Evolutionary conservation across 2,888 invertebrate genomes (phyloP).

Genomic region (Copidosoma aretas): DNA sequence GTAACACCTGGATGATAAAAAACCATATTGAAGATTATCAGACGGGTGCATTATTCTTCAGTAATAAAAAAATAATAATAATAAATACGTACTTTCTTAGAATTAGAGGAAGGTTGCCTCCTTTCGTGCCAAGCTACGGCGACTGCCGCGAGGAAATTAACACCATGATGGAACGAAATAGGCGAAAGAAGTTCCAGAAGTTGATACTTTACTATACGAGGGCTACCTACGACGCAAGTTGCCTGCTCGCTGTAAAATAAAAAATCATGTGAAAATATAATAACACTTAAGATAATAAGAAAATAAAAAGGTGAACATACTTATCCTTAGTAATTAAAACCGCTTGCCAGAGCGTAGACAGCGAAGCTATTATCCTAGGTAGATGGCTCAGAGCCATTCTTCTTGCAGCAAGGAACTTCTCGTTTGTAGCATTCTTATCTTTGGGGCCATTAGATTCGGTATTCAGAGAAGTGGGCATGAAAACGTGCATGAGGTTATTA

Average conservation of each 20-base stretch:
- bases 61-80: constrained; percentile 16
- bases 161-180: constrained; percentile 81
- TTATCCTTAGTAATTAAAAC: constrained; percentile 65
- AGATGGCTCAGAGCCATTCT: constrained; percentile 79
- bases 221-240: constrained; percentile 67
- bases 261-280: too few relatives aligned
- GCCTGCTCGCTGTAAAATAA: constrained; percentile 62
- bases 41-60: background rate
- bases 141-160: constrained; percentile 81
- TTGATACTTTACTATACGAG: constrained; percentile 77
- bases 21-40: background rate
- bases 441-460: constrained; percentile 55
- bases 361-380: constrained; percentile 80
- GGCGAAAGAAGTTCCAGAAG: constrained; percentile 84
- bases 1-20: constrained; percentile 64
- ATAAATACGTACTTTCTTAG: constrained; percentile 58
- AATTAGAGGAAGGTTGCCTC: constrained; percentile 64
- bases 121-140: constrained; percentile 86
- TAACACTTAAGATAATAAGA: background rate
- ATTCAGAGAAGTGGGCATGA: constrained; percentile 71
- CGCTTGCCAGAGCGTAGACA: constrained; percentile 82
- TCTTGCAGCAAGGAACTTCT: constrained; percentile 69
- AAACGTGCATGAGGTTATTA: constrained; percentile 81
- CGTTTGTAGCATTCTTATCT: constrained; percentile 57
- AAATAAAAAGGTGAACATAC: constrained; percentile 53